Evolutionary conservation across 1,140 invertebrate genomes (phyloP).

Genomic region (Drosophila lowei): DNA sequence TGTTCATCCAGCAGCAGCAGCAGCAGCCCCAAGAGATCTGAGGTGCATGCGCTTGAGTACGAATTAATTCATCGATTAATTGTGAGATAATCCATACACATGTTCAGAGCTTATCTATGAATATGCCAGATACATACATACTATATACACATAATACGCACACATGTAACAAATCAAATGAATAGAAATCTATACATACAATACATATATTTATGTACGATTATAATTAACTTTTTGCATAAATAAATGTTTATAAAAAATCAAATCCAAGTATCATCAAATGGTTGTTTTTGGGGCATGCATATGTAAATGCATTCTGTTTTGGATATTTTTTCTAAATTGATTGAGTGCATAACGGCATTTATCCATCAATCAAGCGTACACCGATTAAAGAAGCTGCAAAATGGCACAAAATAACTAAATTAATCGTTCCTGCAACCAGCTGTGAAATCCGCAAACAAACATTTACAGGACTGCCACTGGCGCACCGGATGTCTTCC

Average conservation of each 20-base stretch:
- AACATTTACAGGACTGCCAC: no score
- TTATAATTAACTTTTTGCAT: slow-evolving; percentile 66
- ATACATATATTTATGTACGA: slow-evolving; percentile 36
- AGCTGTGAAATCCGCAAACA: no score
- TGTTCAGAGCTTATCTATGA: slow-evolving; percentile 33
- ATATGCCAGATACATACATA: slow-evolving; percentile 10
- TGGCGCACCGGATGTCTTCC: no score
- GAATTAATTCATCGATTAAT: slow-evolving; percentile 21
- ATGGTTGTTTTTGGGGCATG: no score
- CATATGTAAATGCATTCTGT: no score
- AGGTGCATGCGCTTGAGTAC: slow-evolving; percentile 29
- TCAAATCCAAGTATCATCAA: slow-evolving; percentile 13
- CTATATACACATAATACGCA: slow-evolving; percentile 11
- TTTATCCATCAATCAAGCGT: no score
- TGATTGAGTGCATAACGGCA: no score
- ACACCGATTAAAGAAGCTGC: no score
- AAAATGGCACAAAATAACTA: no score
- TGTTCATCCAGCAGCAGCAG: slow-evolving; percentile 33
- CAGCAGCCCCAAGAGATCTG: slow-evolving; percentile 17
- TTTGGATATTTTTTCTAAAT: no score
- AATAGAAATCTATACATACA: not conserved
- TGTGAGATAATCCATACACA: slow-evolving; percentile 44
- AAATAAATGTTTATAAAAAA: slow-evolving; percentile 80
- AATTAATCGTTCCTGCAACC: no score
- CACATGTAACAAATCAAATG: slow-evolving; percentile 29